Evolutionary conservation across 2,113 vertebrate species (phyloP), one percentile per base, ranked within the genome.

Genomic region (Pterophyllum scalare): DNA sequence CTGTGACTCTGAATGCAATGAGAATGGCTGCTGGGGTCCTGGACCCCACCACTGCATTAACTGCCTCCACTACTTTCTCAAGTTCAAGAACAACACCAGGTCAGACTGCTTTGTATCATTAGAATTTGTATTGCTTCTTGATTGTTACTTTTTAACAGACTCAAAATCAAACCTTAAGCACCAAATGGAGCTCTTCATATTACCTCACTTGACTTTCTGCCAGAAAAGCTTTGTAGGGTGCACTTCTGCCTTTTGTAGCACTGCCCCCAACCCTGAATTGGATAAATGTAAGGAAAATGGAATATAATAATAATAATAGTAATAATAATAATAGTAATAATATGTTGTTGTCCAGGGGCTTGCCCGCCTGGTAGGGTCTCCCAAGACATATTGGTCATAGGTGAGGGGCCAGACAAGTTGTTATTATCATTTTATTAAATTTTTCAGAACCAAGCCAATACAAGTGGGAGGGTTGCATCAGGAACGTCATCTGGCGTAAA

Each of bases 71-170:
- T 98, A 97, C 91, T 99, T 99, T 95, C 98, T 99, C 89, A 99
- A 99, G 95, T 97, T 99, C 91, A 99, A 98, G 93, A 99, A 99
- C 92, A 99, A 99, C 85, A 99, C 98, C 84, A 96, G 98, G 98
- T 99, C 15, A 84, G 90, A 57, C n/a, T 62, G 28, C 26, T 15
- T 40, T 22, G 28, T 28, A 54, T 8, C 17, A 59, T 59, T 17
- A 35, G 12, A 20, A 49, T 49, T 72, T 72, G 10, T 35, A 49
- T 19, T 28, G 15, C 56, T 70, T 43, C 24, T 70, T 31, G 24
- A 31, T 31, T 35, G 11, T 11, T 57, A 3, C 3, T 19, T 20
- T 46, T 20, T 46, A 46, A 46, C 46, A 46, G 49, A 49, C 43
- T 70, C 24, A 52, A 70, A 70, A 70, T 52, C 65, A 52, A 70